These are phyloP conservation scores for Proteles cristata DNA, from an alignment of 2,113 vertebrate species.

Conservation along the genomic window DNA sequence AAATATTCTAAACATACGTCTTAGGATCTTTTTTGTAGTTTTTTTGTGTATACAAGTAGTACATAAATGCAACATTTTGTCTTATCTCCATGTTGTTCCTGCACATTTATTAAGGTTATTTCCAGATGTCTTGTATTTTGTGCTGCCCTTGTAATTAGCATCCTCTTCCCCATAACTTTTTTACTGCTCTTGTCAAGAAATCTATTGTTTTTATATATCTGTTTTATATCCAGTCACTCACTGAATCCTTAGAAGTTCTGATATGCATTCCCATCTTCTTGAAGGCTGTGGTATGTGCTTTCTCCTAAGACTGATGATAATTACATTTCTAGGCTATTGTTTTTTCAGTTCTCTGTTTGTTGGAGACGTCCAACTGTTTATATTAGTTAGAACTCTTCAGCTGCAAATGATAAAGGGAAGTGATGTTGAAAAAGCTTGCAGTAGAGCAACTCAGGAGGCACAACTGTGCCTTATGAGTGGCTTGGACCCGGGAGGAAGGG, in stretches of 20 bases:
- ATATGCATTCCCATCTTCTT: neutral
- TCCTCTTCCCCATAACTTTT: neutral
- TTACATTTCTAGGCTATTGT: neutral
- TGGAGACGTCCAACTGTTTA: neutral
- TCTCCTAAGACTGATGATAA: neutral
- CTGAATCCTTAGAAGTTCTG: neutral
- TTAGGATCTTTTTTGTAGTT: neutral
- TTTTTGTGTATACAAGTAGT: neutral
- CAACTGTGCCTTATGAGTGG: neutral
- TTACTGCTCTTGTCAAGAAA: neutral
- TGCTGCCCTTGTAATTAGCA: neutral
- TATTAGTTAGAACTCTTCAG: neutral
- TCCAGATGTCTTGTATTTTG: constrained; percentile 5
- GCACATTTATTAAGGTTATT: neutral
- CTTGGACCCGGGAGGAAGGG: neutral
- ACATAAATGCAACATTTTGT: neutral
- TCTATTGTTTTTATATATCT: neutral
- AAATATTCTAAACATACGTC: neutral
- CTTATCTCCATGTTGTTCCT: neutral
- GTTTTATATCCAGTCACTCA: neutral
- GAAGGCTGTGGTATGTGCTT: neutral
- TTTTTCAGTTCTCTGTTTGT: neutral
- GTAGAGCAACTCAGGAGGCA: neutral
- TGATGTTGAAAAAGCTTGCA: neutral
- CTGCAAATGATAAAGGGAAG: neutral